Base-by-base conservation (phyloP, 2,888 invertebrate species). In the Luffia ferchaultella region DNA sequence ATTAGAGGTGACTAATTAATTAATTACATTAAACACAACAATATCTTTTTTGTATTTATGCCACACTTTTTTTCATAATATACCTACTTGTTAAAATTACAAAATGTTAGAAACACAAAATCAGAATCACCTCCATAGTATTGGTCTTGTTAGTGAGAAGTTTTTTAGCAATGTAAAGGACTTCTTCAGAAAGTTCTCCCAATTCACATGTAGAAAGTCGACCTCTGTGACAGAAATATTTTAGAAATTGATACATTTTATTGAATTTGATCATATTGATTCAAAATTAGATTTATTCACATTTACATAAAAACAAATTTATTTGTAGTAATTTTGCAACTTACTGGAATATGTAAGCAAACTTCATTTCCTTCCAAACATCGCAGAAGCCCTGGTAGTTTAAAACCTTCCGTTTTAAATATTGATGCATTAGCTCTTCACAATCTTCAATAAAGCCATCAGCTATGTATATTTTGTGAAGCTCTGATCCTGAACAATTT, bases 381-480 rank as follows among this genome's bases (percentile, higher is more conserved):
- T 63, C 54, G 9, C 68, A 64, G 55, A 82, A 83, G 2, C 58
- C 57, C 2, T 68, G 64, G 50, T 67, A 82, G n/a, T 66, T 73
- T 1, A 76, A 55, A 1, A 58, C 61, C 0, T 62, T 62, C 0
- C 62, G 57, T 43, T 63, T 59, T 0, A 63, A 44, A 46, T 76
- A 80, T 18, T 62, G 64, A 2, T 70, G 64, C 5, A 80, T 65
- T 9, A 83, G 60, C 16, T 68, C 65, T 30, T 77, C 74, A 9
- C 77, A 79, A 55, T 82, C 82, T 20, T 73, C 72, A 0, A 62
- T 60, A 20, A 82, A 78, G 0, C 82, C 80, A 46, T 78, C 75
- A 0, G 78, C 79, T 51, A 82, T 67, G 52, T 74, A 49, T 12
- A 30, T 12, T 30, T n/a, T n/a, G n/a, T n/a, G n/a, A n/a, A n/a